A percentile compares a stretch with the other conserved stretches of the same genome.
Evolutionary conservation across 1,140 invertebrate genomes (phyloP).

Genomic region (Harlomillsia oculata): DNA sequence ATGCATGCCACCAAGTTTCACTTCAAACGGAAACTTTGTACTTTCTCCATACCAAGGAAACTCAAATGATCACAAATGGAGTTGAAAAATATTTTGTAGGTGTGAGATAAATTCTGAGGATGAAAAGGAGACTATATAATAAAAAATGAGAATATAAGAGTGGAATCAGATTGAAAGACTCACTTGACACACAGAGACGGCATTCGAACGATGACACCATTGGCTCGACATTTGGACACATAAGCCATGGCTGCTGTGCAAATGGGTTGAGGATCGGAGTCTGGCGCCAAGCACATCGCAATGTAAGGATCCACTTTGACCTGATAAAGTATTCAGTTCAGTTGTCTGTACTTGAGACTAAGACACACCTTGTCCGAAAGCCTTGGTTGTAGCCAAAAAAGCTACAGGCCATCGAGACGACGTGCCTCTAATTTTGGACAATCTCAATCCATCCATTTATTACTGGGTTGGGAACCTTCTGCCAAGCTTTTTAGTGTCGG

Average conservation of each 20-base stretch:
- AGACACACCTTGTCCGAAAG: no score
- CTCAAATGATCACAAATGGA: neutral
- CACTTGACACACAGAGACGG: constrained; percentile 68
- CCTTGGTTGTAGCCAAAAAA: no score
- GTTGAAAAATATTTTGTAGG: constrained; percentile 20
- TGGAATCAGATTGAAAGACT: constrained; percentile 38
- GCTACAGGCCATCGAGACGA: no score
- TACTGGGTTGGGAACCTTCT: no score
- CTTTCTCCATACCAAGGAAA: neutral
- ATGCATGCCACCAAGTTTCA: neutral
- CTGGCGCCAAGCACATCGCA: constrained; percentile 49
- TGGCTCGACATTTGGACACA: constrained; percentile 58
- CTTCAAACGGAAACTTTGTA: neutral
- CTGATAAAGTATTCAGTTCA: constrained; percentile 29
- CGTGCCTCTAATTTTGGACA: no score
- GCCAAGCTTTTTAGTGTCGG: no score
- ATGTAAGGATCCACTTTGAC: constrained; percentile 54
- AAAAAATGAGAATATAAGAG: neutral
- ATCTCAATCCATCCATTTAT: no score
- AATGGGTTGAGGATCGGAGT: constrained; percentile 43
- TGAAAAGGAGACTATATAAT: constrained; percentile 49
- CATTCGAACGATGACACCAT: constrained; percentile 63
- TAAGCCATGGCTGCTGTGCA: constrained; percentile 69
- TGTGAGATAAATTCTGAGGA: constrained; percentile 46
- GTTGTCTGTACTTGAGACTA: no score